Evolutionary conservation across 2,113 vertebrate genomes (phyloP).

Genomic region (Python bivittatus): DNA sequence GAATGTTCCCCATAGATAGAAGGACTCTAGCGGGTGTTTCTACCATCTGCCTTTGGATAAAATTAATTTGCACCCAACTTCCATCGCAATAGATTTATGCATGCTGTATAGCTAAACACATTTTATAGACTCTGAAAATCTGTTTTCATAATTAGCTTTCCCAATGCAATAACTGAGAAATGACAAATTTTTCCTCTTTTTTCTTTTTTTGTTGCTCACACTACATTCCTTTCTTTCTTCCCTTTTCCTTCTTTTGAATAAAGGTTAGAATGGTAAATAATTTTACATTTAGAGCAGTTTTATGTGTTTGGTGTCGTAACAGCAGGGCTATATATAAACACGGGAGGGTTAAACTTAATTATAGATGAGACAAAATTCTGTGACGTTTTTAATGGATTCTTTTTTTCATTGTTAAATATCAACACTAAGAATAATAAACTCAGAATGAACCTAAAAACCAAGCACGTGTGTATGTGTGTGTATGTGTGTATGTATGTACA

Average conservation of each 20-base stretch:
- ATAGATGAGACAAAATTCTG: constrained; percentile 55
- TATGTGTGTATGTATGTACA: background rate
- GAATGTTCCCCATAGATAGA: background rate
- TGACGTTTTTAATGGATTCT: constrained; percentile 59
- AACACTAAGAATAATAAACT: constrained; percentile 48
- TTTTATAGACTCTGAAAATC: constrained; percentile 12
- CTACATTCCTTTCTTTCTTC: background rate
- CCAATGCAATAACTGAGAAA: background rate
- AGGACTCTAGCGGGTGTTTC: background rate
- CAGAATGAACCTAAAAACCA: constrained; percentile 52
- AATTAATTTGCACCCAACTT: constrained; percentile 13
- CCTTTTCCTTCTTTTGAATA: constrained; percentile 13
- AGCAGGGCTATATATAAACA: constrained; percentile 54
- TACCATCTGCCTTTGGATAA: background rate
- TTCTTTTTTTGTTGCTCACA: constrained; percentile 10
- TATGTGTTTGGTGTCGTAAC: constrained; percentile 55
- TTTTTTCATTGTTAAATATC: constrained; percentile 62
- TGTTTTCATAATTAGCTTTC: constrained; percentile 31
- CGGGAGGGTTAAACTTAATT: constrained; percentile 62
- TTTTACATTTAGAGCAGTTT: constrained; percentile 53
- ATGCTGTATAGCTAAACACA: background rate
- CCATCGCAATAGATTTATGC: background rate
- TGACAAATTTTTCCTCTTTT: constrained; percentile 1
- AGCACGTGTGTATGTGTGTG: constrained; percentile 36
- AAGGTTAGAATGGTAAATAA: constrained; percentile 47